These are phyloP conservation scores for Actinostola sp. DNA, from an alignment of 92 coral and sea anemone genomes.

Conservation along the genomic window DNA sequence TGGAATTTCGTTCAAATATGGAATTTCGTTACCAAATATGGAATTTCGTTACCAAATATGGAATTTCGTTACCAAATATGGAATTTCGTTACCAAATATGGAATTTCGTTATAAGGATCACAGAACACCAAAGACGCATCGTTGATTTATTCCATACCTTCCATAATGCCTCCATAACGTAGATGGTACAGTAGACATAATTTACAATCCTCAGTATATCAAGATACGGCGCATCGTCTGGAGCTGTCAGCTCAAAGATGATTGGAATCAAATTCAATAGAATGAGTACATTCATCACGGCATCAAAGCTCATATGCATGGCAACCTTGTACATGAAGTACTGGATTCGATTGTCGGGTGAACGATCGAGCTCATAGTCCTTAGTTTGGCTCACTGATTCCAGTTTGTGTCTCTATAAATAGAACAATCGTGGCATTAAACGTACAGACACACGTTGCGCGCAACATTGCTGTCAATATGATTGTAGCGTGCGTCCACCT, in stretches of 20 bases:
- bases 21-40: no score
- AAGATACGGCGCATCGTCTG: slow-evolving; percentile 82
- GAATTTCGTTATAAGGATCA: no score
- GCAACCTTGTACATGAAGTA: slow-evolving; percentile 76
- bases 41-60: no score
- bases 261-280: slow-evolving; percentile 88
- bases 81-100: no score
- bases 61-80: no score
- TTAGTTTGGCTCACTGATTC: slow-evolving; percentile 77
- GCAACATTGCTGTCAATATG: no score
- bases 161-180: slow-evolving; percentile 73
- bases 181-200: slow-evolving; percentile 79
- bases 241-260: slow-evolving; percentile 80
- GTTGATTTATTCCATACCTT: slow-evolving; percentile 82
- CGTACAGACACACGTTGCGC: no score
- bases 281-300: slow-evolving; percentile 76
- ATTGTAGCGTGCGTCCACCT: no score
- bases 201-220: slow-evolving; percentile 66
- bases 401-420: slow-evolving; percentile 80
- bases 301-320: slow-evolving; percentile 85
- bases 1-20: no score
- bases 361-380: slow-evolving; percentile 71
- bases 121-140: no score
- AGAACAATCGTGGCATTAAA: neutral
- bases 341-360: slow-evolving; percentile 63